Percentiles rank a stretch among this genome's conserved stretches.
These are phyloP conservation scores for Phyllotreta cruciferae DNA, from an alignment of 2,888 invertebrate genomes.

Conservation along the genomic window DNA sequence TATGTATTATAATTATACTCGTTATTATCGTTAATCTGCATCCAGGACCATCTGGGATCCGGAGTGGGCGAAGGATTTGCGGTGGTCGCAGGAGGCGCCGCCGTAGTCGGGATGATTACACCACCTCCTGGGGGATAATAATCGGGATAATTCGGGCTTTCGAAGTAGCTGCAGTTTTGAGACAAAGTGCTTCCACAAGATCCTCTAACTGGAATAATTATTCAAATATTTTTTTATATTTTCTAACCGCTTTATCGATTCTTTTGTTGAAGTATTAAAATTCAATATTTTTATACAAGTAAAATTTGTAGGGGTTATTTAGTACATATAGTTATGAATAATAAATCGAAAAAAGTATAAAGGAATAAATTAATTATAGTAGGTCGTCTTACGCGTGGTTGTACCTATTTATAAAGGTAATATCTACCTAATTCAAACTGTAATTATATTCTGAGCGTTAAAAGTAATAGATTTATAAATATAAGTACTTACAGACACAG, in stretches of 20 bases:
- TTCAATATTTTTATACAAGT: not conserved
- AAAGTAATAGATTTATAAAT: conserved; percentile 3
- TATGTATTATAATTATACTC: conserved; percentile 7
- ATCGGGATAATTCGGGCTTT: conserved; percentile 73
- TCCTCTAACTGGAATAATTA: conserved; percentile 64
- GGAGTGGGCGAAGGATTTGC: conserved; percentile 47
- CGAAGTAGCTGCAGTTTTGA: conserved; percentile 73
- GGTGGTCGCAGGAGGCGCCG: conserved; percentile 39
- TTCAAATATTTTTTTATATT: conserved; percentile 11
- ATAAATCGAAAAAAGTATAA: no score
- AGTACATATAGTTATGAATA: no score
- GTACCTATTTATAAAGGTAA: no score
- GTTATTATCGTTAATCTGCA: conserved; percentile 26
- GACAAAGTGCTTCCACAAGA: conserved; percentile 71
- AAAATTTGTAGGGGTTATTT: no score
- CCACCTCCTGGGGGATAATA: conserved; percentile 53
- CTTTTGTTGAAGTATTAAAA: not conserved
- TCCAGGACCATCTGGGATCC: conserved; percentile 48
- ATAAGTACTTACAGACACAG: conserved; percentile 78
- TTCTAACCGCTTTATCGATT: not conserved
- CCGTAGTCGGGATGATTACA: conserved; percentile 47
- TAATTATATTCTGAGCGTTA: not conserved
- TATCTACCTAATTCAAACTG: no score
- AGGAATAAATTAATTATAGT: no score
- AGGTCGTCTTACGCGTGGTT: no score